Percentiles rank a stretch among this genome's conserved stretches.
Evolutionary conservation across 2,797 vertebrate genomes (phyloP).

Genomic region (Sebastes kiyomatsui): DNA sequence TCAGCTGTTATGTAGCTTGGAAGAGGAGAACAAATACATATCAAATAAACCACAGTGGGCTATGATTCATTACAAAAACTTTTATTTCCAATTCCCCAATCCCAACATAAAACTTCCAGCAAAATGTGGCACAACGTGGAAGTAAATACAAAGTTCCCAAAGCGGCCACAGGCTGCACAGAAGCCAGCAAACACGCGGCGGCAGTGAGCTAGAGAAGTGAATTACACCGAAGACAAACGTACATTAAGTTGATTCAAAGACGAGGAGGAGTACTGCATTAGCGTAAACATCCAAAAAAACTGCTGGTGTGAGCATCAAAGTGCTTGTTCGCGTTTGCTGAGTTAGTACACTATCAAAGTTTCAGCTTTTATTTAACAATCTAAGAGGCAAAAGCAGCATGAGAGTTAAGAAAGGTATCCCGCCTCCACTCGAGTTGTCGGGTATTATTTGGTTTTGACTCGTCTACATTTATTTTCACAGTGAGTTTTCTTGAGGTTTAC

Average conservation of each 20-base stretch:
- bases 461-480: slow-evolving; percentile 27
- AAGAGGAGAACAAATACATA: background rate
- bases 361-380: slow-evolving; percentile 1
- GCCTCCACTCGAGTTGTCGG: background rate
- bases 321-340: slow-evolving; percentile 6
- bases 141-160: slow-evolving; percentile 16
- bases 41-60: background rate
- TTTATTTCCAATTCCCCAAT: slow-evolving; percentile 41
- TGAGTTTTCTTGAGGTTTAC: slow-evolving; percentile 44
- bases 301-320: slow-evolving; percentile 31
- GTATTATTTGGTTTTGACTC: slow-evolving; percentile 15
- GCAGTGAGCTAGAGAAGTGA: background rate
- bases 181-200: background rate
- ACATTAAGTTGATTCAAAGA: background rate
- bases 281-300: background rate
- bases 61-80: slow-evolving; percentile 34
- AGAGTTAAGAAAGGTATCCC: background rate
- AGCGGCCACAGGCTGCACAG: slow-evolving; percentile 23
- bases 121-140: slow-evolving; percentile 15
- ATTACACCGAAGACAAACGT: background rate
- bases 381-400: background rate
- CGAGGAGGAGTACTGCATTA: background rate
- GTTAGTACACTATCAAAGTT: slow-evolving; percentile 18
- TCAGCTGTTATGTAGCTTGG: background rate
- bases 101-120: slow-evolving; percentile 21